Conservation (phyloP, 1,140 invertebrate genomes). For the Drosophila santomea region DNA sequence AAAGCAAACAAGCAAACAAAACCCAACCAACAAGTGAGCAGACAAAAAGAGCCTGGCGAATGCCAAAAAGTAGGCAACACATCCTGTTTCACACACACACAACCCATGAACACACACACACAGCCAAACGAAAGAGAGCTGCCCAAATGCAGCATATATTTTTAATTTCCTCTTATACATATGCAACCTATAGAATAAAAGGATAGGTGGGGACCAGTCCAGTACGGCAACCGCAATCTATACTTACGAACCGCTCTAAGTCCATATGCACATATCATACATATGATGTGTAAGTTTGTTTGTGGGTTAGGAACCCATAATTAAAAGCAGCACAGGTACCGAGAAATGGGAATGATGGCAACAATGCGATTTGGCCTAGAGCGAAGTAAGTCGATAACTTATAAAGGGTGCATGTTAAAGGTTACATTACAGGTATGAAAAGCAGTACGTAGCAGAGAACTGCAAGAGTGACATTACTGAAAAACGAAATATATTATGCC, state of each 20-base stretch:
- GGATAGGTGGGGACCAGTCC: neutral
- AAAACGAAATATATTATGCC: too few species aligned
- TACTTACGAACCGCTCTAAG: neutral
- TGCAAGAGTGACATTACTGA: too few species aligned
- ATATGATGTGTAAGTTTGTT: neutral
- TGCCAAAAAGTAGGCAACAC: constrained; percentile 52
- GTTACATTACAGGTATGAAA: too few species aligned
- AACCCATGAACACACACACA: neutral
- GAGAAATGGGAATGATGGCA: constrained; percentile 15
- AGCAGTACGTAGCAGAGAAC: too few species aligned
- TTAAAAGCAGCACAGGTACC: constrained; percentile 10
- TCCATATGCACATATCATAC: neutral
- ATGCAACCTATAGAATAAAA: constrained; percentile 7
- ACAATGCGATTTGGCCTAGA: constrained; percentile 13
- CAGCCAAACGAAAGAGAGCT: neutral
- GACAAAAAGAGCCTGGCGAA: constrained; percentile 37
- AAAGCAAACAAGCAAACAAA: constrained; percentile 65
- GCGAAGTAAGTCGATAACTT: constrained; percentile 8
- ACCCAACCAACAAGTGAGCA: constrained; percentile 55
- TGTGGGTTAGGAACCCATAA: constrained; percentile 3
- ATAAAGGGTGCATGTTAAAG: neutral
- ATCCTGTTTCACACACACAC: constrained; percentile 3
- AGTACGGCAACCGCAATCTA: constrained; percentile 19
- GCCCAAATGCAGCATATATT: constrained; percentile 48
- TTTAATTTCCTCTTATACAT: constrained; percentile 65